phyloP scores from a whole-genome alignment of 2,113 vertebrate genomes.

The Bufo gargarizans region DNA sequence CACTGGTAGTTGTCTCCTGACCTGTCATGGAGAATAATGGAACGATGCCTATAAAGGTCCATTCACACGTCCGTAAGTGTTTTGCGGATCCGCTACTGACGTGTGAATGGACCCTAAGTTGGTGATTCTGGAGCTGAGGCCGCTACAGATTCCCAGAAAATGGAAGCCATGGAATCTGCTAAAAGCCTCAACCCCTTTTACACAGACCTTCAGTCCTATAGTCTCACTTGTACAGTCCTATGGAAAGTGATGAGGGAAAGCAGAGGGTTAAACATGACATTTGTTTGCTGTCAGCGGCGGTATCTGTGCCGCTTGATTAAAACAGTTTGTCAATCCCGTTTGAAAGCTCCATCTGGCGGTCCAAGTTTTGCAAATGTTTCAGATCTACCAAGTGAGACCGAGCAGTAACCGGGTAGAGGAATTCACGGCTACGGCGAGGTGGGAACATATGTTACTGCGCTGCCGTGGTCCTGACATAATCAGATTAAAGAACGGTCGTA shows the following conservation, averaged over 20 bases:
- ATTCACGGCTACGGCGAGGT: background rate
- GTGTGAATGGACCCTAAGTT: too few species aligned
- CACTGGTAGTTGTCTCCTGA: too few species aligned
- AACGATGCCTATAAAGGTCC: too few species aligned
- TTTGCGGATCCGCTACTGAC: too few species aligned
- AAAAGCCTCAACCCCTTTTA: too few species aligned
- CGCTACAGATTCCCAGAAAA: too few species aligned
- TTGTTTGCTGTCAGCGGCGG: background rate
- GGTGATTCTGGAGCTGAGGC: too few species aligned
- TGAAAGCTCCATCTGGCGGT: conserved; percentile 10
- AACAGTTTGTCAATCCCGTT: background rate
- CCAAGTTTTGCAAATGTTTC: background rate
- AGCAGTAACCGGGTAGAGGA: background rate
- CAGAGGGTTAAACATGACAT: background rate
- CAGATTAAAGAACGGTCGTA: background rate
- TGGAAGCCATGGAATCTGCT: too few species aligned
- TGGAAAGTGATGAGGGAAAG: too few species aligned
- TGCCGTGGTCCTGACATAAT: background rate
- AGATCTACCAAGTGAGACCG: background rate
- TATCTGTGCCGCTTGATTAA: background rate
- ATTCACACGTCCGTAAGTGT: too few species aligned
- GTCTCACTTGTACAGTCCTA: background rate
- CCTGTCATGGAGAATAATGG: too few species aligned
- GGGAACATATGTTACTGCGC: conserved; percentile 15
- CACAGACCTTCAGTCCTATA: too few species aligned